phyloP scores from a whole-genome alignment of 2,888 invertebrate genomes.

The Cylindroiulus punctatus region DNA sequence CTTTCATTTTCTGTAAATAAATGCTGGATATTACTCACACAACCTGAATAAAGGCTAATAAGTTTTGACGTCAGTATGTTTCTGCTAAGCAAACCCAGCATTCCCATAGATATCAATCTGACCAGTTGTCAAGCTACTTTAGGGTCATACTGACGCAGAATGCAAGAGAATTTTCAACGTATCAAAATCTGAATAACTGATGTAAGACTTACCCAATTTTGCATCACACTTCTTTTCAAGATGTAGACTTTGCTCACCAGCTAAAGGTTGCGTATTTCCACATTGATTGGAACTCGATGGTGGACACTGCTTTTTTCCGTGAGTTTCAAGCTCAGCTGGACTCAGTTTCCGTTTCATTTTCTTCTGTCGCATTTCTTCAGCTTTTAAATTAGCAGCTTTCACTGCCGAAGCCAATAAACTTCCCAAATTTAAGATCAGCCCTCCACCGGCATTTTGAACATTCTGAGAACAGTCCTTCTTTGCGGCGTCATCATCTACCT shows the following conservation, averaged over 20 bases:
- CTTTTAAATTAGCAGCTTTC: slow-evolving; percentile 57
- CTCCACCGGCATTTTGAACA: slow-evolving; percentile 55
- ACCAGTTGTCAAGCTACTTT: no score
- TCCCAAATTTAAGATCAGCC: slow-evolving; percentile 59
- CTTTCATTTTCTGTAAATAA: slow-evolving; percentile 10
- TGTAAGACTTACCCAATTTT: background rate
- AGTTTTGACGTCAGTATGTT: no score
- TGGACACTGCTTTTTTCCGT: slow-evolving; percentile 26
- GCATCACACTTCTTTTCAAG: slow-evolving; percentile 1
- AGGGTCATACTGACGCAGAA: no score
- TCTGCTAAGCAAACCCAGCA: no score
- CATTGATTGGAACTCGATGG: background rate
- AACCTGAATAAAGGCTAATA: background rate
- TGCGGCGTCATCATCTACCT: background rate
- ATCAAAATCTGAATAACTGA: no score
- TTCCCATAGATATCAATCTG: no score
- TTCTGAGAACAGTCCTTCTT: background rate
- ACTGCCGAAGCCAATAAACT: slow-evolving; percentile 59
- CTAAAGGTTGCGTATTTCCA: background rate
- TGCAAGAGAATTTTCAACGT: no score
- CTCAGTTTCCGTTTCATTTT: slow-evolving; percentile 58
- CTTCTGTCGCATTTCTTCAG: slow-evolving; percentile 57
- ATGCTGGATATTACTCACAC: background rate
- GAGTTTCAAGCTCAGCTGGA: slow-evolving; percentile 14
- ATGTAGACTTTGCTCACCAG: background rate